Base-by-base conservation (phyloP, 2,888 invertebrate species). In the Coelogynopora nodosa region DNA sequence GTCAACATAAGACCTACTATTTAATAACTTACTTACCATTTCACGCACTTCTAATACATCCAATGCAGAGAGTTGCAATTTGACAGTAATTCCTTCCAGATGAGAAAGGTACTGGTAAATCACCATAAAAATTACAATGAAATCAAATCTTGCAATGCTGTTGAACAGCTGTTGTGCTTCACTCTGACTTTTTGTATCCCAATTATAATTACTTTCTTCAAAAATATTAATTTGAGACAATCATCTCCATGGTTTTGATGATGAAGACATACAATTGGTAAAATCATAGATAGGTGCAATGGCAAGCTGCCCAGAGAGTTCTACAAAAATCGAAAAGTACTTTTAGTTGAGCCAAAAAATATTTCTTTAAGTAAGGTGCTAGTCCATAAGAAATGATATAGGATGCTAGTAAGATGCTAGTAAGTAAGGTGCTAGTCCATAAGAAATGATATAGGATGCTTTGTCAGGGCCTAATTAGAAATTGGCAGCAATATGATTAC, bases 21-120 rank as follows among this genome's bases (percentile, higher is more conserved):
- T 49, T 49, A 49, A 5, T 49, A 10, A 49, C 49, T 49, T 10
- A 74, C 74, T 74, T 74, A 74, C 27, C 74, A 13, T 74, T 74
- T 74, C 74, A 74, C 23, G 74, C 23, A 26, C 74, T 74, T 74
- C 74, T 74, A 74, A 74, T 74, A 74, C 74, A 74, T 74, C 74
- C 74, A 74, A 74, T 74, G 74, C 74, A 74, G 74, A 74, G 74
- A 74, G 74, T 74, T 74, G 74, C 23, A 74, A 74, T 74, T 74
- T 74, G 74, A 74, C 74, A 74, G 74, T 74, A 74, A 74, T 74
- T 74, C 5, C 74, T 74, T 74, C 74, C 74, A 23, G 27, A 74
- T 74, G 74, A 74, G 74, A 74, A 74, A 74, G 74, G 74, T 74
- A 74, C 23, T 74, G 74, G 27, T 74, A 74, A 74, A 74, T 74